A percentile compares a stretch with the other conserved stretches of the same genome.
phyloP scores from a whole-genome alignment of 2,888 invertebrate genomes.

The Vanessa cardui region DNA sequence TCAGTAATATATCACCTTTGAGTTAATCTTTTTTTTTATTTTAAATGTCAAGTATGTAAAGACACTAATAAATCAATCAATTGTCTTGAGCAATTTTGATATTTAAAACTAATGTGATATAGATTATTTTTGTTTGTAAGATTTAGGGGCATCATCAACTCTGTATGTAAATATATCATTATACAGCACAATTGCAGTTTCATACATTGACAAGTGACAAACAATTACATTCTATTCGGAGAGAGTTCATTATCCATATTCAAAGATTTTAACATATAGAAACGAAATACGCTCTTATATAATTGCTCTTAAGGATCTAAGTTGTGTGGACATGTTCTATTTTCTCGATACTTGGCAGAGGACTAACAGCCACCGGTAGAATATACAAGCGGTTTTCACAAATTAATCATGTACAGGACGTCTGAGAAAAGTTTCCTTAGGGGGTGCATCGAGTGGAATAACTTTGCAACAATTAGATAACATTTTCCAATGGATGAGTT shows the following conservation, averaged over 20 bases:
- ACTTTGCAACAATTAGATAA: constrained; percentile 8
- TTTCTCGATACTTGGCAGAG: constrained; percentile 48
- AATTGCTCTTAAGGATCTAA: constrained; percentile 40
- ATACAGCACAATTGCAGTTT: constrained; percentile 7
- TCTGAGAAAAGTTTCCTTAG: constrained; percentile 21
- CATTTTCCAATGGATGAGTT: neutral
- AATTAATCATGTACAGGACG: constrained; percentile 35
- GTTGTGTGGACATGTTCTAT: constrained; percentile 38
- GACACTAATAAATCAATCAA: too few relatives aligned
- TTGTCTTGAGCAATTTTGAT: neutral
- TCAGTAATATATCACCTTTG: neutral
- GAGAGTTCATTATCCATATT: constrained; percentile 32
- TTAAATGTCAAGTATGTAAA: too few relatives aligned
- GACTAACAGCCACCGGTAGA: constrained; percentile 54
- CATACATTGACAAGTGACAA: constrained; percentile 19
- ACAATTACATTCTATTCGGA: constrained; percentile 23
- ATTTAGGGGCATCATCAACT: neutral
- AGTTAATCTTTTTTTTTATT: too few relatives aligned
- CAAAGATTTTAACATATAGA: neutral
- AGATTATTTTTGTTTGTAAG: neutral
- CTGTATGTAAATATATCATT: neutral
- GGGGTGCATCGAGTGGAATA: constrained; percentile 13
- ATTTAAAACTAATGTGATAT: neutral
- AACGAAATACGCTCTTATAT: constrained; percentile 8
- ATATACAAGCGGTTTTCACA: constrained; percentile 57